Evolutionary conservation across 2,113 vertebrate species (phyloP).

Genomic region (Irena cyanogastra): DNA sequence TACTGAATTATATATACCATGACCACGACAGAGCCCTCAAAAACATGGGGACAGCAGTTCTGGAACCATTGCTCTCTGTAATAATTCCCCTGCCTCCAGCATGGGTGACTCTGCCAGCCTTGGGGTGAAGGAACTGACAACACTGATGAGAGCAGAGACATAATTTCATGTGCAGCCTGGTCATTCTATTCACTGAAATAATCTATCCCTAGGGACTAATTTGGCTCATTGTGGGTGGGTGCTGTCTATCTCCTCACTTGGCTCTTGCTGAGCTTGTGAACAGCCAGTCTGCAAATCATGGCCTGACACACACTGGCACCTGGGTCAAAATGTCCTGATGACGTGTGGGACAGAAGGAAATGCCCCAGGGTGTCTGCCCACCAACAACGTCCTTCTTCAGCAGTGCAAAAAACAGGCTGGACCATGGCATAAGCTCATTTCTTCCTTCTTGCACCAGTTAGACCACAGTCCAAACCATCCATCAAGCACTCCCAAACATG

Average conservation of each 20-base stretch:
- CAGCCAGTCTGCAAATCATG: background rate
- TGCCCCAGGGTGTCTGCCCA: background rate
- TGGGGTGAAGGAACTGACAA: background rate
- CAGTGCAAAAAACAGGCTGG: background rate
- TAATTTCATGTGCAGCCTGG: background rate
- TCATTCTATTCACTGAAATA: background rate
- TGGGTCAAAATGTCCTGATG: background rate
- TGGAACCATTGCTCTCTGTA: rapidly evolving
- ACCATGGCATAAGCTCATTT: background rate
- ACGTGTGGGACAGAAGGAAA: background rate
- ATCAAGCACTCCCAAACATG: background rate
- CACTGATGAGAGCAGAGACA: background rate
- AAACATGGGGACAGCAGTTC: background rate
- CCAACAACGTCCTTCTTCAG: background rate
- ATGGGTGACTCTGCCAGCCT: background rate
- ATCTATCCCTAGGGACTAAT: background rate
- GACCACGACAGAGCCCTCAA: background rate
- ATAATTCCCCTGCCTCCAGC: background rate
- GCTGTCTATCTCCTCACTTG: background rate
- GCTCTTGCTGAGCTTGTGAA: background rate
- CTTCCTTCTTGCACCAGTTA: background rate
- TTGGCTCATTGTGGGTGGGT: background rate
- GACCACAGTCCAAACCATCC: background rate
- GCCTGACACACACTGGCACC: background rate
- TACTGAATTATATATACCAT: background rate